These are phyloP conservation scores for Cryptocheilus praepositus DNA, from an alignment of 2,888 invertebrate genomes.

Conservation along the genomic window DNA sequence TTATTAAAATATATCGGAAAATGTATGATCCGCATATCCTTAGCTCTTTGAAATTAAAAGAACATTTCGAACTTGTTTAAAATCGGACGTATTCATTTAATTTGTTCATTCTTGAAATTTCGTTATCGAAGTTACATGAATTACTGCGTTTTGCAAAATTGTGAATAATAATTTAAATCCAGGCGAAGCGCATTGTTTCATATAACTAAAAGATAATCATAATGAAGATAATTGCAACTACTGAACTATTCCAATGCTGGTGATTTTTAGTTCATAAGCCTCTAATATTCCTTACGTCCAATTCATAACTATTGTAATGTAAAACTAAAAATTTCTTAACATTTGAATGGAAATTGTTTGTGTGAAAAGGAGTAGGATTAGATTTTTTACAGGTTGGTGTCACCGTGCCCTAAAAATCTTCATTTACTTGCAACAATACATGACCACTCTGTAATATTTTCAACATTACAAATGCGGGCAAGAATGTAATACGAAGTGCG, in stretches of 20 bases:
- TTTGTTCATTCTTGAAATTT: slow-evolving; percentile 23
- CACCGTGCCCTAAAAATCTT: not conserved
- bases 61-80: not conserved
- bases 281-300: not conserved
- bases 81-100: not conserved
- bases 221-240: not conserved
- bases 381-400: slow-evolving; percentile 9
- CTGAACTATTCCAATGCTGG: not conserved
- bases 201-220: slow-evolving; percentile 22
- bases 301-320: slow-evolving; percentile 2
- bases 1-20: slow-evolving; percentile 21
- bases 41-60: slow-evolving; percentile 15
- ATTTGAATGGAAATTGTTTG: not conserved
- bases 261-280: not conserved
- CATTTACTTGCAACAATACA: too few species aligned
- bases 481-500: slow-evolving; percentile 46
- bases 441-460: not conserved
- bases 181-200: slow-evolving; percentile 30
- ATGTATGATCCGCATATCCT: slow-evolving; percentile 25
- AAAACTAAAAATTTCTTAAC: not conserved
- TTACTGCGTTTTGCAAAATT: slow-evolving; percentile 34
- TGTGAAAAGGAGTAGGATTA: slow-evolving; percentile 5
- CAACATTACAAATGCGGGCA: slow-evolving; percentile 1
- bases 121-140: slow-evolving; percentile 44
- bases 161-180: slow-evolving; percentile 38